Conservation (phyloP, 2,888 invertebrate species). For the Sphaeridia pumilis region DNA sequence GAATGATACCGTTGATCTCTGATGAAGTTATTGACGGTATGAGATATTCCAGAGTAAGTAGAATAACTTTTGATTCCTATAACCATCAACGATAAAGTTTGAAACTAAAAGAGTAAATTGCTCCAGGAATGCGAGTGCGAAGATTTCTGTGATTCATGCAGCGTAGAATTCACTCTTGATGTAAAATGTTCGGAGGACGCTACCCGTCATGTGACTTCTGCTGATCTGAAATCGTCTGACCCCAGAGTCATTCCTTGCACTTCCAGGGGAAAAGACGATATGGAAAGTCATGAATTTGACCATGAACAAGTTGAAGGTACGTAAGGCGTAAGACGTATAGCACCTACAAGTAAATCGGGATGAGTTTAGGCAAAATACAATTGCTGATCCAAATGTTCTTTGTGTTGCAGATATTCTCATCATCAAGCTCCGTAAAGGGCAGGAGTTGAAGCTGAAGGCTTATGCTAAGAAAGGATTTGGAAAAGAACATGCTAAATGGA, state of each 20-base stretch:
- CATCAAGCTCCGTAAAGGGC: conserved; percentile 64
- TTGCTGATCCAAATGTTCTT: conserved; percentile 1
- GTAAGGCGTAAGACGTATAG: no score
- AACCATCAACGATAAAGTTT: background rate
- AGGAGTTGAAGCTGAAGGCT: conserved; percentile 84
- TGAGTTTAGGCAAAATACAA: no score
- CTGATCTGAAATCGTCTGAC: conserved; percentile 86
- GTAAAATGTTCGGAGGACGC: conserved; percentile 90
- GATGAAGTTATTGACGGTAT: conserved; percentile 92
- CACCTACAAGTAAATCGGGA: no score
- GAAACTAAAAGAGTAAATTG: conserved; percentile 9
- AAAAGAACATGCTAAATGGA: conserved; percentile 99
- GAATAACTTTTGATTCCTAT: background rate
- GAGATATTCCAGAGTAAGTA: conserved; percentile 67
- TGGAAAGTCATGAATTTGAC: conserved; percentile 80
- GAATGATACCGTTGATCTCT: conserved; percentile 87
- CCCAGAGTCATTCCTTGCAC: conserved; percentile 86
- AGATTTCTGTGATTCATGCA: conserved; percentile 95
- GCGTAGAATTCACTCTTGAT: conserved; percentile 93
- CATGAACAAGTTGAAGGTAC: conserved; percentile 83
- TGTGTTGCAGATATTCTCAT: conserved; percentile 50
- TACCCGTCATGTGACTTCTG: conserved; percentile 91
- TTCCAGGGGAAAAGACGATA: conserved; percentile 58
- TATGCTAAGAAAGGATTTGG: conserved; percentile 96
- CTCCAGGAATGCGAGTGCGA: conserved; percentile 83